These are phyloP conservation scores for Oscheius sp. DNA, from an alignment of 1,140 invertebrate genomes.

Conservation along the genomic window DNA sequence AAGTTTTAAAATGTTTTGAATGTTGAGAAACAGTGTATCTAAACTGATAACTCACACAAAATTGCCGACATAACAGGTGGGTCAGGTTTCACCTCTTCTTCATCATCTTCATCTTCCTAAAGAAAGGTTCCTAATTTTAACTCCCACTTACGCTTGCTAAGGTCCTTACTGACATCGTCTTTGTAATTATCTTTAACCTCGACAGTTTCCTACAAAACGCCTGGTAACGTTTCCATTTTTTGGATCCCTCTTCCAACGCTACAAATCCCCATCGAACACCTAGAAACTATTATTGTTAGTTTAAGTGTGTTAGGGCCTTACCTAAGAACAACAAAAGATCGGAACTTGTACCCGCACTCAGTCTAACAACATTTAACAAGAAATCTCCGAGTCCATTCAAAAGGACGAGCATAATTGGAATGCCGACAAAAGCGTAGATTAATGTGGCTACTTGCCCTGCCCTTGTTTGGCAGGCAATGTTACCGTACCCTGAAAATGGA, in stretches of 20 bases:
- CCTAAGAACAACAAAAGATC: conserved; percentile 33
- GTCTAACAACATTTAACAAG: conserved; percentile 85
- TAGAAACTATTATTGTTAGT: conserved; percentile 16
- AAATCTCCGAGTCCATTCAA: conserved; percentile 92
- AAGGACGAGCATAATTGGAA: conserved; percentile 87
- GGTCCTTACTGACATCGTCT: too few relatives aligned
- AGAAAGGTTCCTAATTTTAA: background rate
- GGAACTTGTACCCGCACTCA: conserved; percentile 3
- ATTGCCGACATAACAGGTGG: conserved; percentile 45
- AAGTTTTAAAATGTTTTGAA: too few relatives aligned
- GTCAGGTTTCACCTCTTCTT: conserved; percentile 35
- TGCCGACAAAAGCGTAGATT: conserved; percentile 89
- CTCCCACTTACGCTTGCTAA: background rate
- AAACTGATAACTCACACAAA: conserved; percentile 6
- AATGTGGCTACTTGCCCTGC: conserved; percentile 89
- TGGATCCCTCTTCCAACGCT: background rate
- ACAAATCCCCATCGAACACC: background rate
- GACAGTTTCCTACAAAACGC: background rate
- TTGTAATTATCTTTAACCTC: background rate
- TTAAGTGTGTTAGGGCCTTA: background rate
- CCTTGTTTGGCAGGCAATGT: conserved; percentile 86
- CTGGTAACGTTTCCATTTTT: conserved; percentile 13
- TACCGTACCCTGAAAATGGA: conserved; percentile 79
- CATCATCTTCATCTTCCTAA: conserved; percentile 6
- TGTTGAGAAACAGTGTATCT: too few relatives aligned